phyloP scores from a whole-genome alignment of 1,140 invertebrate species.

The Atta texana region DNA sequence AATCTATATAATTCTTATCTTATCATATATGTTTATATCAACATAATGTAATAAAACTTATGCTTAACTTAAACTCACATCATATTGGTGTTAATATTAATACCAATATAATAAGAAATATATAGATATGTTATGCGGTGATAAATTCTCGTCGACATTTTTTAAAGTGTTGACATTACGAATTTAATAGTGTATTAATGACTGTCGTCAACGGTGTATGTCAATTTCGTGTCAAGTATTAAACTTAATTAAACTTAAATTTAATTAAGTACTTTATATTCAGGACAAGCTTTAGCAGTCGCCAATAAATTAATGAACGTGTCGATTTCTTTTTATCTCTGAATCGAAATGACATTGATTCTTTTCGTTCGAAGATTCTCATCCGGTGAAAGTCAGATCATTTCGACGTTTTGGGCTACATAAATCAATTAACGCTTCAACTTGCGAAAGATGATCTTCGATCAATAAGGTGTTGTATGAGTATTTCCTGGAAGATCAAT shows the following conservation, averaged over 20 bases:
- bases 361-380: background rate
- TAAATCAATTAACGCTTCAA: background rate
- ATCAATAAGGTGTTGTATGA: slow-evolving; percentile 23
- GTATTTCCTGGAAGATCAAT: slow-evolving; percentile 63
- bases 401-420: background rate
- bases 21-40: no score
- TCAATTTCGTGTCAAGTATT: background rate
- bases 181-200: no score
- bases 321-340: background rate
- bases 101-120: no score
- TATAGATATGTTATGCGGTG: no score
- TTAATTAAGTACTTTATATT: background rate
- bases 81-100: no score
- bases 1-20: no score
- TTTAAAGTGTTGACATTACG: no score
- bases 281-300: background rate
- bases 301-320: background rate
- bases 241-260: background rate
- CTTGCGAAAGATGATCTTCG: background rate
- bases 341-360: background rate
- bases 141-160: no score
- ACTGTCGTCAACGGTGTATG: background rate
- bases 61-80: no score
- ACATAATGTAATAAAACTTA: no score
- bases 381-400: background rate